phyloP scores from a whole-genome alignment of 2,888 invertebrate genomes.

The Cyclophora punctaria region DNA sequence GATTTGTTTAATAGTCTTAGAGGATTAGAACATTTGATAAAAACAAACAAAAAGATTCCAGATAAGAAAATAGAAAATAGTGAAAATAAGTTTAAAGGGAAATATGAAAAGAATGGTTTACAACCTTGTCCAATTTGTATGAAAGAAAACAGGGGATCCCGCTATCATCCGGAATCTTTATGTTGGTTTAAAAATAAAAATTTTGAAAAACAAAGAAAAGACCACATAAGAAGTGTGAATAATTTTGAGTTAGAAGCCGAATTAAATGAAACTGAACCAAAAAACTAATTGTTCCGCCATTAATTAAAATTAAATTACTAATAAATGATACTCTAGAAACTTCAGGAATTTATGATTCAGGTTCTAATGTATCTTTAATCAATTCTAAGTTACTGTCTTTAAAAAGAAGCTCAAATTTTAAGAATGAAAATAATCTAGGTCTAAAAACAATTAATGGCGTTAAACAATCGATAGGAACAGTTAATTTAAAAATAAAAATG shows the following conservation, averaged over 20 bases:
- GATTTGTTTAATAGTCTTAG: conserved; percentile 12
- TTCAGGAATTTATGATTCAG: conserved; percentile 25
- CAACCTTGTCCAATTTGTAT: conserved; percentile 13
- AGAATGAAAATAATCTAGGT: conserved; percentile 3
- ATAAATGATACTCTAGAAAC: conserved; percentile 20
- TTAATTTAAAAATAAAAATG: conserved; percentile 7
- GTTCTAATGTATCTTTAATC: conserved; percentile 27
- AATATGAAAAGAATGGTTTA: neutral
- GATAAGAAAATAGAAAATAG: neutral
- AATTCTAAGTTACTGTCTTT: conserved; percentile 19
- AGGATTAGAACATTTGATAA: conserved; percentile 8
- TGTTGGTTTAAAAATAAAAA: conserved; percentile 15
- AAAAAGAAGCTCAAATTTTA: neutral
- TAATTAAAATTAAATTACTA: conserved; percentile 16
- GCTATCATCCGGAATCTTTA: conserved; percentile 11
- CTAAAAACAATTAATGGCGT: conserved; percentile 13
- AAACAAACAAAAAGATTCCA: neutral
- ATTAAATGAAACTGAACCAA: conserved; percentile 18
- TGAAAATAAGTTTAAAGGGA: conserved; percentile 2
- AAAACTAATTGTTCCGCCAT: conserved; percentile 18
- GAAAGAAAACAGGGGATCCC: conserved; percentile 7
- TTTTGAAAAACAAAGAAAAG: conserved; percentile 2
- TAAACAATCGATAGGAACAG: conserved; percentile 13
- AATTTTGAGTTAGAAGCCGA: conserved; percentile 15
- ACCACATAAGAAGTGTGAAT: conserved; percentile 6